Evolutionary conservation across 2,797 vertebrate species (phyloP).

Genomic region (Sebastes minor): DNA sequence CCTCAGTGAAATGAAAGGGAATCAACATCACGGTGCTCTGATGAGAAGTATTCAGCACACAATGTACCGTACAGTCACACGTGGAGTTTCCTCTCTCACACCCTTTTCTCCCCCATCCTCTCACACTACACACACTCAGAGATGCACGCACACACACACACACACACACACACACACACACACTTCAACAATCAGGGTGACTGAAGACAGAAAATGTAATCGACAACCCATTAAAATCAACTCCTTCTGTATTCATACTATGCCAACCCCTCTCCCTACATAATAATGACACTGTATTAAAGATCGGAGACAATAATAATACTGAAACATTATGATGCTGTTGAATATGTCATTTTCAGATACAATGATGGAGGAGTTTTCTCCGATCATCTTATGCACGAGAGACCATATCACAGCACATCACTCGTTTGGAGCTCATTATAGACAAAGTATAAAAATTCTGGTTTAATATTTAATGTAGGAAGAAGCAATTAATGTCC

Average conservation of each 20-base stretch:
- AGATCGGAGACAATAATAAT: not conserved
- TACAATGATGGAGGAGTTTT: not conserved
- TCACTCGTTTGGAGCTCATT: conserved; percentile 41
- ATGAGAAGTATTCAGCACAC: conserved; percentile 39
- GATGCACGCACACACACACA: not conserved
- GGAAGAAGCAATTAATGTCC: conserved; percentile 31
- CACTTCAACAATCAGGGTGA: conserved; percentile 8
- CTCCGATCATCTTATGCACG: not conserved
- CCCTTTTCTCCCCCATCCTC: not conserved
- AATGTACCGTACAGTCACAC: not conserved
- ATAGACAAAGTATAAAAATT: conserved; percentile 25
- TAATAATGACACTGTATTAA: conserved; percentile 2
- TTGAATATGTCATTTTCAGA: conserved; percentile 33
- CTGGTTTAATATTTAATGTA: conserved; percentile 58
- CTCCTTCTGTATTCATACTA: not conserved
- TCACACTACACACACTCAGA: not conserved
- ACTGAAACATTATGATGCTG: not conserved
- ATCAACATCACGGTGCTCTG: conserved; percentile 21
- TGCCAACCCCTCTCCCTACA: not conserved
- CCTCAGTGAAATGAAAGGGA: conserved; percentile 34
- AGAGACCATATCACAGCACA: conserved; percentile 10
- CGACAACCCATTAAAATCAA: conserved; percentile 9
- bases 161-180: not conserved
- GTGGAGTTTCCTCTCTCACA: conserved; percentile 6
- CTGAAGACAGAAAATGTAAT: conserved; percentile 15